Evolutionary conservation across 2,113 vertebrate genomes (phyloP).

Genomic region (Equus przewalskii): DNA sequence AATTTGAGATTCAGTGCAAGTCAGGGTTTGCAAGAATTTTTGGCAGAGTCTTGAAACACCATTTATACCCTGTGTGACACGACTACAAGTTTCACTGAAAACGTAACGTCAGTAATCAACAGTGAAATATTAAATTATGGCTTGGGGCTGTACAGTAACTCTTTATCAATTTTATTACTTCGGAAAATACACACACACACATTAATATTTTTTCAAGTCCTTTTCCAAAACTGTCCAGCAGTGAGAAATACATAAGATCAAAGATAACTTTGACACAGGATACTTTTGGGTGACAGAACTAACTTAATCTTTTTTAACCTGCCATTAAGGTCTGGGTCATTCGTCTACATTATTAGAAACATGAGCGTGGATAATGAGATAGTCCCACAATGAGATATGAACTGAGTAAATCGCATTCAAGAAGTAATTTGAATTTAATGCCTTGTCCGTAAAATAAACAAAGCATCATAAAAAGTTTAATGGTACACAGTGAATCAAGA

Average conservation of each 20-base stretch:
- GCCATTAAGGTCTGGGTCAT: not conserved
- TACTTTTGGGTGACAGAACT: not conserved
- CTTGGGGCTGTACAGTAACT: not conserved
- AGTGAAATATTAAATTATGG: conserved; percentile 79
- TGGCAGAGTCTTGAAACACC: conserved; percentile 46
- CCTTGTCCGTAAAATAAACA: conserved; percentile 83
- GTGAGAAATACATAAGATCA: conserved; percentile 32
- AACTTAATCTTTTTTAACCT: not conserved
- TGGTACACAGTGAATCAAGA: conserved; percentile 80
- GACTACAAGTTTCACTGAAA: conserved; percentile 75
- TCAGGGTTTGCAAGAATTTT: conserved; percentile 7
- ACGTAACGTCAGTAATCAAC: conserved; percentile 68
- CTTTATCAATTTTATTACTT: conserved; percentile 79
- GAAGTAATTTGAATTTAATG: conserved; percentile 84
- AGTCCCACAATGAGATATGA: conserved; percentile 50
- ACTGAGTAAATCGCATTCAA: conserved; percentile 73
- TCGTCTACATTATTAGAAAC: conserved; percentile 71
- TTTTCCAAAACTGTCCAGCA: conserved; percentile 62
- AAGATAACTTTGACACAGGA: conserved; percentile 9
- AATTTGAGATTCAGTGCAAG: not conserved
- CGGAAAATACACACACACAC: conserved; percentile 68
- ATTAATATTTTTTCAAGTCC: conserved; percentile 75
- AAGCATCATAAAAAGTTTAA: conserved; percentile 78
- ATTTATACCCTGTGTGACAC: conserved; percentile 65
- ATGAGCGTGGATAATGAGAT: conserved; percentile 72